Evolutionary conservation across 2,113 vertebrate genomes (phyloP).

Genomic region (Agapornis roseicollis): DNA sequence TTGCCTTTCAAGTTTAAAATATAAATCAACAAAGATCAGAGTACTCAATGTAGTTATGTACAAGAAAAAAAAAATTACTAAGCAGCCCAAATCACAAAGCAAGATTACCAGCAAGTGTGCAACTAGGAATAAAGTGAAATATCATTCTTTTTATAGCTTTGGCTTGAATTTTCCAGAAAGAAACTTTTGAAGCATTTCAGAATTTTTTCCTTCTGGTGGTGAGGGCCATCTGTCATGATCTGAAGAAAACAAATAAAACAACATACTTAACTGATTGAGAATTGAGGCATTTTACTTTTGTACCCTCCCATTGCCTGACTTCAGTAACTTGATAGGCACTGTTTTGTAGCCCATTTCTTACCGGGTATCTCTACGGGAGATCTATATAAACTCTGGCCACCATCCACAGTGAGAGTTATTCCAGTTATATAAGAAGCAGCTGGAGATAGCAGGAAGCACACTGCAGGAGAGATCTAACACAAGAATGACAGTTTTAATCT

Average conservation of each 20-base stretch:
- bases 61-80: background rate
- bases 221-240: constrained; percentile 83
- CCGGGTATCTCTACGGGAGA: constrained; percentile 75
- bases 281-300: background rate
- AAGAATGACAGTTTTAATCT: background rate
- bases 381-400: constrained; percentile 81
- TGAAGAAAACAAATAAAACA: constrained; percentile 51
- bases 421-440: constrained; percentile 89
- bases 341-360: constrained; percentile 56
- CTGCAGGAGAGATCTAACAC: constrained; percentile 83
- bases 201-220: constrained; percentile 82
- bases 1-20: background rate
- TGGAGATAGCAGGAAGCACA: constrained; percentile 93
- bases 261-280: background rate
- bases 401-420: constrained; percentile 84
- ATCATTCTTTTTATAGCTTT: constrained; percentile 53
- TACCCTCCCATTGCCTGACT: background rate
- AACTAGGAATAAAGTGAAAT: background rate
- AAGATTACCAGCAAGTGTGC: background rate
- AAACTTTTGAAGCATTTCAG: constrained; percentile 73
- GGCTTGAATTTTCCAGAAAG: constrained; percentile 53
- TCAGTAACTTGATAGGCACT: background rate
- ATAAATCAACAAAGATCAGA: background rate
- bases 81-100: background rate
- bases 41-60: background rate